A percentile compares a stretch with the other conserved stretches of the same genome.
Conservation (phyloP, 1,140 invertebrate species). For the Diprion similis region DNA sequence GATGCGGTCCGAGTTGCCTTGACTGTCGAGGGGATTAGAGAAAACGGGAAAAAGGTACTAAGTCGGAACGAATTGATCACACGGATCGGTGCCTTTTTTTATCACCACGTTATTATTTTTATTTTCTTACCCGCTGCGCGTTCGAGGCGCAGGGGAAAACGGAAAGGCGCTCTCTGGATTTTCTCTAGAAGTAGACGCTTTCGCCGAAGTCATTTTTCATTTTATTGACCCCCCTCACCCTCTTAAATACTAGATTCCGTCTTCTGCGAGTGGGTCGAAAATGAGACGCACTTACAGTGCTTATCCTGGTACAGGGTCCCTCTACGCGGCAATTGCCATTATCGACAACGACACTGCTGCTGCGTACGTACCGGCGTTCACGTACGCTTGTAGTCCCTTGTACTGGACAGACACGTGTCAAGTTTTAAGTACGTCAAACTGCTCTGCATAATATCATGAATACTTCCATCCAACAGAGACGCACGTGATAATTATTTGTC, state of each 20-base stretch:
- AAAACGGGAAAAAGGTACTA: slow-evolving; percentile 67
- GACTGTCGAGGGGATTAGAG: slow-evolving; percentile 63
- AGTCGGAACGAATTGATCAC: too few species aligned
- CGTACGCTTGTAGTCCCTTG: slow-evolving; percentile 68
- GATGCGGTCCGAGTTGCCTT: slow-evolving; percentile 68
- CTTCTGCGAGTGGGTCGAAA: slow-evolving; percentile 29
- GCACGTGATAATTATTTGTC: too few species aligned
- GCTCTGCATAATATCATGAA: too few species aligned
- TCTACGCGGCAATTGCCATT: slow-evolving; percentile 69
- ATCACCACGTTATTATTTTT: too few species aligned
- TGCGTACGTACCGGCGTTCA: slow-evolving; percentile 71
- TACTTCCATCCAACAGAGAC: too few species aligned
- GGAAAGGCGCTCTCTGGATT: too few species aligned
- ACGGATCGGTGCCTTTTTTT: too few species aligned
- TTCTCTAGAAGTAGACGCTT: too few species aligned
- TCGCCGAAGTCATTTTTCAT: too few species aligned
- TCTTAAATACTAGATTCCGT: slow-evolving; percentile 42
- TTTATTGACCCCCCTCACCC: too few species aligned
- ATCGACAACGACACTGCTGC: slow-evolving; percentile 58
- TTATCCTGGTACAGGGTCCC: slow-evolving; percentile 69
- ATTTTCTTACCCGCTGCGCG: too few species aligned
- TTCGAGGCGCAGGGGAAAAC: too few species aligned
- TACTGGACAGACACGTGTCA: slow-evolving; percentile 57
- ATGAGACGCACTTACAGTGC: slow-evolving; percentile 65
- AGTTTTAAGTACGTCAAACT: slow-evolving; percentile 52